Conservation (phyloP, 2,113 vertebrate species). For the Echinops telfairi region DNA sequence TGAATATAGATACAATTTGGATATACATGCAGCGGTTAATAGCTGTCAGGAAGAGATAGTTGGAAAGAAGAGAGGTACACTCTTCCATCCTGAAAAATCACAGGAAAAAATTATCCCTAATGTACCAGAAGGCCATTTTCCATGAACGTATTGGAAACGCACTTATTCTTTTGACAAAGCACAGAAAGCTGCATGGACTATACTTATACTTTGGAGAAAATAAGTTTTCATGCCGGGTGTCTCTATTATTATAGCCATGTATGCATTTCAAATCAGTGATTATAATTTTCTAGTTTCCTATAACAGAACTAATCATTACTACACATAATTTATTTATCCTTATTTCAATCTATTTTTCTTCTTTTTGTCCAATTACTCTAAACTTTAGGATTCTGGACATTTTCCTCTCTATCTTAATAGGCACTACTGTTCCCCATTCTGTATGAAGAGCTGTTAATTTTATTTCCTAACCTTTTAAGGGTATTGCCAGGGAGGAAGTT, state of each 20-base stretch:
- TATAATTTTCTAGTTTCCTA: constrained; percentile 65
- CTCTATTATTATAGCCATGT: constrained; percentile 28
- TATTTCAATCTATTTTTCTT: constrained; percentile 54
- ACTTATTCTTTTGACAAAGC: constrained; percentile 74
- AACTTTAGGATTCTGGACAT: constrained; percentile 55
- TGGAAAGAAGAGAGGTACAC: constrained; percentile 71
- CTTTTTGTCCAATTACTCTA: constrained; percentile 32
- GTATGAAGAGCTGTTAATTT: constrained; percentile 52
- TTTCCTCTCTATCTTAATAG: constrained; percentile 51
- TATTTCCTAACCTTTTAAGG: constrained; percentile 27
- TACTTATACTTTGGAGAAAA: constrained; percentile 56
- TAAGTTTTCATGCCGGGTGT: constrained; percentile 26
- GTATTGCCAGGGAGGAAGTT: constrained; percentile 40
- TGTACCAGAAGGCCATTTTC: constrained; percentile 67
- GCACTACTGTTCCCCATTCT: constrained; percentile 25
- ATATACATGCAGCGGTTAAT: constrained; percentile 78
- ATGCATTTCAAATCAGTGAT: constrained; percentile 59
- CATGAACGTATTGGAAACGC: constrained; percentile 53
- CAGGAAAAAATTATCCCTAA: constrained; percentile 74
- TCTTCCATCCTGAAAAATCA: constrained; percentile 78
- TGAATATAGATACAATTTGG: constrained; percentile 79
- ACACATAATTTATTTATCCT: constrained; percentile 1
- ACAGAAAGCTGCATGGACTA: constrained; percentile 58
- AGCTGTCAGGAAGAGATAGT: constrained; percentile 69
- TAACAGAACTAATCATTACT: constrained; percentile 50